phyloP scores from a whole-genome alignment of 2,113 vertebrate species.

The Platichthys flesus region DNA sequence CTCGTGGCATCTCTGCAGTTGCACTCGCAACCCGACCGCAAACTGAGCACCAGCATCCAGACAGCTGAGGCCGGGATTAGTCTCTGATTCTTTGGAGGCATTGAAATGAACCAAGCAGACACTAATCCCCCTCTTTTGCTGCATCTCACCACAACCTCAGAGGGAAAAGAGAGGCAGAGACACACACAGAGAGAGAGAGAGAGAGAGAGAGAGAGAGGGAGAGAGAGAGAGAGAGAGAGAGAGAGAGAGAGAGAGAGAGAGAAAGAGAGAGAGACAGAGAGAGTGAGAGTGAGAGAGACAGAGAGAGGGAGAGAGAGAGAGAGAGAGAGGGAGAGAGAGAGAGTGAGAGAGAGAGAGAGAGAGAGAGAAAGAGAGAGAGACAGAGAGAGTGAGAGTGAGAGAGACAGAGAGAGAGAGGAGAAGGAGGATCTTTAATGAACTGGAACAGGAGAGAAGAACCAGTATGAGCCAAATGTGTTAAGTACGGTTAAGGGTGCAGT shows the following conservation, averaged over 20 bases:
- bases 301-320: constrained; percentile 3
- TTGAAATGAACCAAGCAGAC: constrained; percentile 68
- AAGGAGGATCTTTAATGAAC: constrained; percentile 41
- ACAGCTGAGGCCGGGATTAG: constrained; percentile 72
- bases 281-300: not conserved
- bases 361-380: not conserved
- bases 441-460: constrained; percentile 46
- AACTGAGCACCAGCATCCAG: constrained; percentile 59
- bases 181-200: not conserved
- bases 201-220: constrained; percentile 1
- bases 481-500: constrained; percentile 36
- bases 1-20: constrained; percentile 36
- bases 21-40: constrained; percentile 44
- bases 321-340: constrained; percentile 1
- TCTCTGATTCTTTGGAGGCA: constrained; percentile 62
- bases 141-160: constrained; percentile 54
- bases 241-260: not conserved
- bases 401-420: too few relatives aligned
- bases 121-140: constrained; percentile 62
- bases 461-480: constrained; percentile 49
- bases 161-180: not conserved
- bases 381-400: too few relatives aligned
- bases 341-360: not conserved
- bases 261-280: not conserved
- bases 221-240: not conserved